Percentiles rank a stretch among this genome's conserved stretches.
Evolutionary conservation across 2,888 invertebrate species (phyloP).

Genomic region (Caenorhabditis drosophilae): DNA sequence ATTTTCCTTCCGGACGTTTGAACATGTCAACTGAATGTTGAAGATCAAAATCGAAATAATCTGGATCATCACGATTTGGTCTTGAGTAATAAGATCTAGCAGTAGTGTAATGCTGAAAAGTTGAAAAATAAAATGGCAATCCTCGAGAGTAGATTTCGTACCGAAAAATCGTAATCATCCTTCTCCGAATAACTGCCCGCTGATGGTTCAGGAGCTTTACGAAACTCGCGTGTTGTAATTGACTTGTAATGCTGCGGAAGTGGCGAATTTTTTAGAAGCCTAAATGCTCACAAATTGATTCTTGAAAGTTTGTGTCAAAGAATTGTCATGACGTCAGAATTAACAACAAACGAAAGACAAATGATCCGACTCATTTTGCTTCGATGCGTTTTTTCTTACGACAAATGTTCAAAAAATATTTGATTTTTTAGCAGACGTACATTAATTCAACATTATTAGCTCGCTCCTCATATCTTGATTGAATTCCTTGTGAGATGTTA

Average conservation of each 20-base stretch:
- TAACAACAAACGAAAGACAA: no score
- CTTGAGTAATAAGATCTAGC: slow-evolving; percentile 64
- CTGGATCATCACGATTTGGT: slow-evolving; percentile 66
- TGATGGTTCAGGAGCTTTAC: slow-evolving; percentile 60
- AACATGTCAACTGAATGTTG: slow-evolving; percentile 67
- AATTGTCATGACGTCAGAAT: no score
- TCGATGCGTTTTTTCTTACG: no score
- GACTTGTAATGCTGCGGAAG: slow-evolving; percentile 53
- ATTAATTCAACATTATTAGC: slow-evolving; percentile 59
- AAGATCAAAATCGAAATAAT: slow-evolving; percentile 68
- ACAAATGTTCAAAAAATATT: no score
- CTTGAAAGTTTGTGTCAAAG: no score
- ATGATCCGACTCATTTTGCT: no score
- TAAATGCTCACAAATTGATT: no score
- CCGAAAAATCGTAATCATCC: slow-evolving; percentile 63
- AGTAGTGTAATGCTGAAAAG: slow-evolving; percentile 47
- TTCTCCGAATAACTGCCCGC: slow-evolving; percentile 57
- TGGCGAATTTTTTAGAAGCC: slow-evolving; percentile 49
- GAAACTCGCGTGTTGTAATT: slow-evolving; percentile 59
- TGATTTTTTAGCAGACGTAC: no score
- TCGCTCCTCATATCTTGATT: slow-evolving; percentile 57
- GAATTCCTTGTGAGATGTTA: slow-evolving; percentile 59
- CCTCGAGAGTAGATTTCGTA: no score
- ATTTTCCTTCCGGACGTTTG: slow-evolving; percentile 63
- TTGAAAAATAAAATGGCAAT: no score